These are phyloP conservation scores for Ceyx cyanopectus DNA, from an alignment of 2,113 vertebrate genomes.

Conservation along the genomic window DNA sequence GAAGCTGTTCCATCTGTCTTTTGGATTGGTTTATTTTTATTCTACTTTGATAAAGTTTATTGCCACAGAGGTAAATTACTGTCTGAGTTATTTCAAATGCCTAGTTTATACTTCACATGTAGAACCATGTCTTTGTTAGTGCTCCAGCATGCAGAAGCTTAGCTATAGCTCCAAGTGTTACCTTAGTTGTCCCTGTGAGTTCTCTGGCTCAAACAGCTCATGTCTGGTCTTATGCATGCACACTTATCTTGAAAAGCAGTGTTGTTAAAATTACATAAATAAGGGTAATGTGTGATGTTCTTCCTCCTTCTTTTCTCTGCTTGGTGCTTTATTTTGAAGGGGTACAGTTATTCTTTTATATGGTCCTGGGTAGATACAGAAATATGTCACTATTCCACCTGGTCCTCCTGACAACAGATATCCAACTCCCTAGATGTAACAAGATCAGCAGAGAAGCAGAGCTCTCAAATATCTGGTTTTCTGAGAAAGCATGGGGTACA, in stretches of 20 bases:
- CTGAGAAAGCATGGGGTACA: neutral
- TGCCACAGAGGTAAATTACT: neutral
- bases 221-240: rapidly evolving
- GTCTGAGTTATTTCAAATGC: neutral
- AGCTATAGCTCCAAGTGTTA: neutral
- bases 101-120: neutral
- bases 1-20: neutral
- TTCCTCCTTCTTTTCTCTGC: neutral
- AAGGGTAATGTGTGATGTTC: neutral
- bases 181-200: neutral
- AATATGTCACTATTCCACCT: neutral
- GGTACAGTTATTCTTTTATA: neutral
- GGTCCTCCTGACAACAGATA: neutral
- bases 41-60: slow-evolving; percentile 39
- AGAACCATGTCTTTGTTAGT: neutral
- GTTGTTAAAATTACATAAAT: neutral
- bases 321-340: neutral
- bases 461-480: neutral
- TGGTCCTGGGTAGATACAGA: neutral
- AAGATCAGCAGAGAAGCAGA: neutral
- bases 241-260: neutral
- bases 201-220: neutral
- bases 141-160: neutral
- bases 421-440: neutral
- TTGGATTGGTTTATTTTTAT: neutral